Percentiles rank a stretch among this genome's conserved stretches.
Conservation (phyloP, 2,113 vertebrate species). For the Thryonomys swinderianus region DNA sequence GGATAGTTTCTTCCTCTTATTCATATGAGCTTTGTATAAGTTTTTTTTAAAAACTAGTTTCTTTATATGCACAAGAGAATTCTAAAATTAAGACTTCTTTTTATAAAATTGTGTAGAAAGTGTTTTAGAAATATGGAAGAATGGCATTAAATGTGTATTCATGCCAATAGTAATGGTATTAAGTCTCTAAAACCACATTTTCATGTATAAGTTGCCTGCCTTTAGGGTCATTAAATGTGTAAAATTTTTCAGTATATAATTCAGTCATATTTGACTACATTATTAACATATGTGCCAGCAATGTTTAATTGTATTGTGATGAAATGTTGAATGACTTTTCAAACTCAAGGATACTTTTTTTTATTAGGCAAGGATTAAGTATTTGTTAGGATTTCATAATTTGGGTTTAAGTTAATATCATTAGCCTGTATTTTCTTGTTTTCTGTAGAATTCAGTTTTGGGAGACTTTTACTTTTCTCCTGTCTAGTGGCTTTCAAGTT, state of each 20-base stretch:
- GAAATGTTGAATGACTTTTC: constrained; percentile 26
- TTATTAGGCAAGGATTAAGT: constrained; percentile 33
- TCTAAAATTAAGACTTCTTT: constrained; percentile 24
- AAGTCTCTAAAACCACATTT: not conserved
- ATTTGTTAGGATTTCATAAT: not conserved
- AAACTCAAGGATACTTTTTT: constrained; percentile 31
- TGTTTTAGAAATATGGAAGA: constrained; percentile 20
- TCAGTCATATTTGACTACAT: not conserved
- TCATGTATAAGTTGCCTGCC: not conserved
- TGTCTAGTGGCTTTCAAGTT: constrained; percentile 2
- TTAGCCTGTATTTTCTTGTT: not conserved
- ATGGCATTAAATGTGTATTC: not conserved
- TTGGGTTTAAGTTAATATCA: not conserved
- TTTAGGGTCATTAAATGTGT: not conserved
- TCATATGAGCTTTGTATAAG: not conserved
- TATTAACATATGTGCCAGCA: constrained; percentile 46
- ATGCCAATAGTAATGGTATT: not conserved
- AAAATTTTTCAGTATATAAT: not conserved
- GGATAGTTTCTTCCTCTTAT: not conserved
- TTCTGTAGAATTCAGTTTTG: constrained; percentile 24
- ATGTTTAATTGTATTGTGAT: not conserved
- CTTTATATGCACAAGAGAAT: not conserved
- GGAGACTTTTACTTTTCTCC: not conserved
- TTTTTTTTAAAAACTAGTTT: not conserved
- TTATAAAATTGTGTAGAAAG: not conserved